These are phyloP conservation scores for Sylvia borin DNA, from an alignment of 2,797 vertebrate species.

Conservation along the genomic window DNA sequence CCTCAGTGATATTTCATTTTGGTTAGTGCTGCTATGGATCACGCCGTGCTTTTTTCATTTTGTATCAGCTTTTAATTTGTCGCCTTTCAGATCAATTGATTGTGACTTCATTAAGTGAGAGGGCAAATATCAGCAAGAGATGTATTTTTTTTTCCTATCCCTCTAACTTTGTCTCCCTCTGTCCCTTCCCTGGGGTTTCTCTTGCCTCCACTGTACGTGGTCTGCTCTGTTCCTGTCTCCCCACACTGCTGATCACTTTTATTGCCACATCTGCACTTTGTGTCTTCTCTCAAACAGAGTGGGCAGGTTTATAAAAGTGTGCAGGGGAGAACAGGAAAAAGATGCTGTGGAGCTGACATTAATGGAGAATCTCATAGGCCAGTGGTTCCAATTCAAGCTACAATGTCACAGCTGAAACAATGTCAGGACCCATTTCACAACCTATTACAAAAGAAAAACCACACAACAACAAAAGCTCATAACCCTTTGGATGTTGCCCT, in stretches of 20 bases:
- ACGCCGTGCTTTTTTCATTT: background rate
- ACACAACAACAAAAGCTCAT: constrained; percentile 23
- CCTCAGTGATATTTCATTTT: constrained; percentile 22
- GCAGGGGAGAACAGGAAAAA: background rate
- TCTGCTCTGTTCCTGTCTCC: background rate
- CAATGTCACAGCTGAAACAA: constrained; percentile 41
- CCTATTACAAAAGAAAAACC: constrained; percentile 31
- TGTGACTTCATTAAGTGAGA: constrained; percentile 30
- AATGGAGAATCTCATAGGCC: constrained; percentile 46
- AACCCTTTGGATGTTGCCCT: background rate
- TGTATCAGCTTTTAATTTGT: constrained; percentile 29
- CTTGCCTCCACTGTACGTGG: background rate
- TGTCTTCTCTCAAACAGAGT: background rate
- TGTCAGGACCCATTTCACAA: constrained; percentile 49
- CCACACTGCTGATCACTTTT: background rate
- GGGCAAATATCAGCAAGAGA: background rate
- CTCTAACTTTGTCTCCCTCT: background rate
- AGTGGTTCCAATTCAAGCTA: constrained; percentile 15
- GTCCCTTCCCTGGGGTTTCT: background rate
- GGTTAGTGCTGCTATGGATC: background rate
- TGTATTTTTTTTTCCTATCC: background rate
- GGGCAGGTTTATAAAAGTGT: background rate
- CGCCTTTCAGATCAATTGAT: constrained; percentile 15
- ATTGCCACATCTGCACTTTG: background rate
- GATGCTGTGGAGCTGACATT: background rate